Evolutionary conservation across 2,888 invertebrate genomes (phyloP), one percentile per base, ranked within the genome.

Genomic region (Salpingus planirostris): DNA sequence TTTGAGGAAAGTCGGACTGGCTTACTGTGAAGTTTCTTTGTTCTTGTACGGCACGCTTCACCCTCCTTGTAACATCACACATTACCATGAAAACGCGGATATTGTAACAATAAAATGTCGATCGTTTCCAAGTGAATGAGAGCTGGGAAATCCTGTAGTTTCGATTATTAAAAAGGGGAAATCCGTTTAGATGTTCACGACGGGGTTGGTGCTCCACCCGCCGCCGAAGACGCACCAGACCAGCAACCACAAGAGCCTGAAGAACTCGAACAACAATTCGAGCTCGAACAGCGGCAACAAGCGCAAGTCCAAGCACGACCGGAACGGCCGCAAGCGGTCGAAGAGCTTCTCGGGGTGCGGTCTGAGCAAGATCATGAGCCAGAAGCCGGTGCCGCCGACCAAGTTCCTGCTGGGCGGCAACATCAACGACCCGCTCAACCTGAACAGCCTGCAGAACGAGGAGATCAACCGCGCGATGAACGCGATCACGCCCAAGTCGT

Each of bases 341-440:
- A 78, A 79, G 56, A 78, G 75, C 54, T 79, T 80, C 49, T 74
- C 76, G 13, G 70, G 73, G 12, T 70, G 63, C 31, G 61, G 63
- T 1, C 47, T 57, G 3, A 42, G 57, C 23, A 23, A 23, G 7
- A 18, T 18, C n/a, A 57, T 60, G 28, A 69, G 75, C 47, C 78
- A 80, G 2, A 86, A 87, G 58, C 74, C 74, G 32, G 85, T 90
- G 51, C 81, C 90, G 29, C 93, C 95, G 0, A 90, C 90, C 1
- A 92, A 92, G 63, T 95, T 96, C 65, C 67, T 91, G 3, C 73
- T 95, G 2, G 96, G 95, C 24, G 96, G 95, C 5, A 95, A 91
- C 63, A 93, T 93, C 46, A 84, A 84, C 46, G 96, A 96, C 70
- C 96, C 95, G 0, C 66, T 96, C 25, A 96, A 96, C 67, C 66